Base-by-base conservation (phyloP, 2,113 vertebrate genomes). In the Pterophyllum scalare region DNA sequence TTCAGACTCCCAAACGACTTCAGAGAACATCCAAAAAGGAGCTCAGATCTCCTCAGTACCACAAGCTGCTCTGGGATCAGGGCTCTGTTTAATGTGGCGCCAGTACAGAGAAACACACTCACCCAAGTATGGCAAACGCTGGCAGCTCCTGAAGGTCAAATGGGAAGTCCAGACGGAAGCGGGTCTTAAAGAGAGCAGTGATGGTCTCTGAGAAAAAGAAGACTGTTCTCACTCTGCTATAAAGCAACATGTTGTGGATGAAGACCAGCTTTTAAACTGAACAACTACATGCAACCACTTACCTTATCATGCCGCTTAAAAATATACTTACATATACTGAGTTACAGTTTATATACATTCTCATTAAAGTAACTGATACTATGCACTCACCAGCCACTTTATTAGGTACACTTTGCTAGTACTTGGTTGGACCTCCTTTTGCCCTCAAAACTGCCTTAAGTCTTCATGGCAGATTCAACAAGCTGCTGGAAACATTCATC, bases 61-160 rank as follows among this genome's bases (percentile, higher is more conserved):
- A 74, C 17, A 52, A 57, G 33, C 24, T 13, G 31, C 74, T 70
- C 60, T 56, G 78, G 75, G 77, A 89, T 33, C 58, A 54, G 52
- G 64, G 46, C 17, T 70, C 40, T 2, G 20, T 77, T 75, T 22
- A 59, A 70, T 33, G 35, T 75, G 77, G 56, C 6, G 7, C 33
- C 60, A 13, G 54, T 77, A 54, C 62, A 54, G 59, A 26, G 58
- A 61, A 56, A 77, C 14, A 35, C 31, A 82, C 97, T 96, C 91
- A 99, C 98, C 98, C 98, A 0, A 99, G 98, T 86, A 99, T 97
- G 0, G 97, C 98, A 2, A 99, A 99, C 11, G 98, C 98, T 0
- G 98, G 98, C 76, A 99, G 96, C 92, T 99, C 98, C 95, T 99
- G 98, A 76, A 99, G 97, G 95, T 99, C 98, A 14, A 99, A 99